Evolutionary conservation across 2,113 vertebrate species (phyloP).

Genomic region (Plotosus lineatus): DNA sequence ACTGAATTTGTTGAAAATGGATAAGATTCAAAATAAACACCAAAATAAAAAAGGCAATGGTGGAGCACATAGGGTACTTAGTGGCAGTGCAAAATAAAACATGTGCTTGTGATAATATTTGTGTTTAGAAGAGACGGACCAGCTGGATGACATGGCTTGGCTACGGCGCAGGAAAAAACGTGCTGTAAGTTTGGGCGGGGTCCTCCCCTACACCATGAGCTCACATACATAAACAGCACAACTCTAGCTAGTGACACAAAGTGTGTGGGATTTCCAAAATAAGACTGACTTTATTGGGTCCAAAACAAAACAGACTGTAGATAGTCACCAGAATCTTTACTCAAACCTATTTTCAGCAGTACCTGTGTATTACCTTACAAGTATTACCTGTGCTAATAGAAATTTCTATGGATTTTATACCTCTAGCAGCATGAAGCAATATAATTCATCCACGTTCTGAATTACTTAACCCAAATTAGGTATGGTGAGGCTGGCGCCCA

Average conservation of each 20-base stretch:
- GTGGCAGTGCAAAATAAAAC: neutral
- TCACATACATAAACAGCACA: neutral
- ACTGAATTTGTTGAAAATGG: neutral
- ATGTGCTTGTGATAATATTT: neutral
- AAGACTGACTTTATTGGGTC: neutral
- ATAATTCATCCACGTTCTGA: no score
- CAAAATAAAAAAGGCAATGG: neutral
- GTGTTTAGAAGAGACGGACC: slow-evolving; percentile 69
- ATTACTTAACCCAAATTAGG: no score
- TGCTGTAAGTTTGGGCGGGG: slow-evolving; percentile 75
- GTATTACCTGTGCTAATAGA: neutral
- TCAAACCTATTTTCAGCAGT: neutral
- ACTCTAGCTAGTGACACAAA: neutral
- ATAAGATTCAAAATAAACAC: neutral
- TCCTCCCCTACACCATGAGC: slow-evolving; percentile 18
- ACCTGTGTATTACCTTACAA: no score
- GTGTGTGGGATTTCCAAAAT: neutral
- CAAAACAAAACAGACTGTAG: no score
- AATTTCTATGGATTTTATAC: neutral
- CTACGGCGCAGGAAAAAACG: slow-evolving; percentile 87
- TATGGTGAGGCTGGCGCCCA: no score
- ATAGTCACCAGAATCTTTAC: neutral
- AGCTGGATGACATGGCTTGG: slow-evolving; percentile 85
- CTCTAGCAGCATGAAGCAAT: neutral
- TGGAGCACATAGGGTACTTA: neutral